Evolutionary conservation across 1,140 invertebrate species (phyloP).

Genomic region (Pseudobourletiella spinata): DNA sequence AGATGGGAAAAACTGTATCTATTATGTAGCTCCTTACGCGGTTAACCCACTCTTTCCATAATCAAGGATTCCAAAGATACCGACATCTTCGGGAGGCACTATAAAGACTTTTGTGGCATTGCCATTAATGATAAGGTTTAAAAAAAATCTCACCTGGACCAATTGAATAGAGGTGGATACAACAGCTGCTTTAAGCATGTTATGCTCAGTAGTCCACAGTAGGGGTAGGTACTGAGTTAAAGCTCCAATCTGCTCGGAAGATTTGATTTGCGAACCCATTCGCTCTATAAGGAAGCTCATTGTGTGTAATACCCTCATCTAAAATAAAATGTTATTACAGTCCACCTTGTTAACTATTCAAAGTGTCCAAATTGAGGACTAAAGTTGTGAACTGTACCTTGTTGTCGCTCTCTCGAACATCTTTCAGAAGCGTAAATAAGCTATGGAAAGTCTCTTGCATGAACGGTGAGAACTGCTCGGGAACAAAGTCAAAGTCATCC

Average conservation of each 20-base stretch:
- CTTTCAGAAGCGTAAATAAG: slow-evolving; percentile 73
- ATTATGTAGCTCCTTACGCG: no score
- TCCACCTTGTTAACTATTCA: no score
- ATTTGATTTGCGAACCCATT: slow-evolving; percentile 63
- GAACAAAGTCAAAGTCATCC: slow-evolving; percentile 86
- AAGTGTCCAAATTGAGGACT: no score
- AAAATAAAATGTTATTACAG: slow-evolving; percentile 18
- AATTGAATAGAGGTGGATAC: slow-evolving; percentile 74
- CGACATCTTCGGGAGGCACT: no score
- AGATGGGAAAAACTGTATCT: no score
- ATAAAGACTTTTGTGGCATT: no score
- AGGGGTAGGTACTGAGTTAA: slow-evolving; percentile 73
- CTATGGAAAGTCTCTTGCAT: slow-evolving; percentile 64
- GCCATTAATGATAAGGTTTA: no score
- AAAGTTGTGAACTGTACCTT: no score
- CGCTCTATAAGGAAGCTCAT: slow-evolving; percentile 83
- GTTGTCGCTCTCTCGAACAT: slow-evolving; percentile 83
- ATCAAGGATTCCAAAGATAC: no score
- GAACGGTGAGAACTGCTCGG: slow-evolving; percentile 73
- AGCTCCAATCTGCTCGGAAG: slow-evolving; percentile 51
- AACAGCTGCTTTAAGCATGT: slow-evolving; percentile 85
- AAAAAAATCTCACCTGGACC: slow-evolving; percentile 52
- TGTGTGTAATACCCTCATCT: slow-evolving; percentile 82
- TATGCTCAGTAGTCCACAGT: slow-evolving; percentile 79
- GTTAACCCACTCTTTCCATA: no score